A percentile compares a stretch with the other conserved stretches of the same genome.
Evolutionary conservation across 1,140 invertebrate genomes (phyloP).

Genomic region (Ceratina calcarata): DNA sequence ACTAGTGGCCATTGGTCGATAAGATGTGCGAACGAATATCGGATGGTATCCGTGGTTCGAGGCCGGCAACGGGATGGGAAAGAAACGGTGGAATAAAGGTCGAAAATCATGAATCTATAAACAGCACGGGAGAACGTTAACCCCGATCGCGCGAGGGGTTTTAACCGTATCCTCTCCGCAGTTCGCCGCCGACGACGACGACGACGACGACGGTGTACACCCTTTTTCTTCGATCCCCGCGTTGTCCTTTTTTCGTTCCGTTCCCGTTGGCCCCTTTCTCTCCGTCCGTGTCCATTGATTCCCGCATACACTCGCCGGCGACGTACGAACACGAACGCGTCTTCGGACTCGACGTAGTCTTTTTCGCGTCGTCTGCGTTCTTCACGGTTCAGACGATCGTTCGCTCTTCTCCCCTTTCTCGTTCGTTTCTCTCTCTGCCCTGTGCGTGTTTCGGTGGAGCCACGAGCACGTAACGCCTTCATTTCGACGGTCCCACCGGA

Average conservation of each 20-base stretch:
- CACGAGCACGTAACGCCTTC: slow-evolving; percentile 41
- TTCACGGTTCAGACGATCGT: slow-evolving; percentile 26
- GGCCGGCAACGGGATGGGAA: neutral
- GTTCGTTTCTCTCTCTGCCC: neutral
- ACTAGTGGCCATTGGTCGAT: neutral
- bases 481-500: slow-evolving; percentile 17
- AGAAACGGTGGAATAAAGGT: slow-evolving; percentile 1
- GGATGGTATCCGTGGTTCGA: neutral
- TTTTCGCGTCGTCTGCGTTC: slow-evolving; percentile 38
- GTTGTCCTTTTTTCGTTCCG: neutral
- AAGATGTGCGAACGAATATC: neutral
- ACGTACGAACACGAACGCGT: too few relatives aligned
- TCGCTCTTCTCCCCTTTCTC: neutral
- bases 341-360: slow-evolving; percentile 1
- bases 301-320: neutral
- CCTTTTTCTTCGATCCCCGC: slow-evolving; percentile 25
- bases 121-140: slow-evolving; percentile 17
- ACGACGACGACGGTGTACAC: neutral
- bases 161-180: neutral
- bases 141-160: neutral
- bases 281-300: slow-evolving; percentile 36
- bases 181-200: too few relatives aligned
- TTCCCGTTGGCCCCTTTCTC: slow-evolving; percentile 3
- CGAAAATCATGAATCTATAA: slow-evolving; percentile 26
- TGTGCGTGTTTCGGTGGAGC: neutral